These are phyloP conservation scores for Eupelmus urozonus DNA, from an alignment of 2,888 invertebrate species.

Conservation along the genomic window DNA sequence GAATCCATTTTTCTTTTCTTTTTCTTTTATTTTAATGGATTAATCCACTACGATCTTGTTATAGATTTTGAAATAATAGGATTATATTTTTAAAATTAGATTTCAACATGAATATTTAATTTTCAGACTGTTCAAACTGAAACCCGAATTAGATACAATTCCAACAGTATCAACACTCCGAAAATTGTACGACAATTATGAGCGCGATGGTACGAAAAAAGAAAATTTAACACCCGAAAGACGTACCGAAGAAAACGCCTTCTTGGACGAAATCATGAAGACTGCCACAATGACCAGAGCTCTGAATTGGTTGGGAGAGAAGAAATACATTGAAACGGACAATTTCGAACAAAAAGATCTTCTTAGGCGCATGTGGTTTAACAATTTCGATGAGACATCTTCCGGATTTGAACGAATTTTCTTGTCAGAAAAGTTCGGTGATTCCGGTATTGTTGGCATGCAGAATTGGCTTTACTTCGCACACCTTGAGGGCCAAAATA, in stretches of 20 bases:
- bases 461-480: constrained; percentile 94
- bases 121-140: constrained; percentile 67
- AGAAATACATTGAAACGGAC: constrained; percentile 68
- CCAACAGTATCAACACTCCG: constrained; percentile 67
- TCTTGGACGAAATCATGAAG: constrained; percentile 69
- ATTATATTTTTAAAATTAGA: too few relatives aligned
- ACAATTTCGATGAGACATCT: constrained; percentile 87
- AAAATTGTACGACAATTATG: constrained; percentile 67
- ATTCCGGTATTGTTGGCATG: constrained; percentile 84
- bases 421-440: constrained; percentile 89
- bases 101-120: too few relatives aligned
- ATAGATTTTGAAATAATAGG: too few relatives aligned
- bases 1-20: too few relatives aligned
- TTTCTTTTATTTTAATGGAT: too few relatives aligned
- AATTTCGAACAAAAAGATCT: constrained; percentile 82
- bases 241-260: constrained; percentile 66
- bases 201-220: constrained; percentile 65
- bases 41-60: too few relatives aligned
- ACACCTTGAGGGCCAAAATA: constrained; percentile 80
- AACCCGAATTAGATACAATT: constrained; percentile 63
- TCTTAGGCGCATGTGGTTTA: constrained; percentile 87
- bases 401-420: constrained; percentile 96
- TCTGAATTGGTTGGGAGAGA: constrained; percentile 68
- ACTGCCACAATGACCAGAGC: constrained; percentile 69
- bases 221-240: constrained; percentile 65